Conservation (phyloP, 2,797 vertebrate species). For the Neopelma chrysocephalum region DNA sequence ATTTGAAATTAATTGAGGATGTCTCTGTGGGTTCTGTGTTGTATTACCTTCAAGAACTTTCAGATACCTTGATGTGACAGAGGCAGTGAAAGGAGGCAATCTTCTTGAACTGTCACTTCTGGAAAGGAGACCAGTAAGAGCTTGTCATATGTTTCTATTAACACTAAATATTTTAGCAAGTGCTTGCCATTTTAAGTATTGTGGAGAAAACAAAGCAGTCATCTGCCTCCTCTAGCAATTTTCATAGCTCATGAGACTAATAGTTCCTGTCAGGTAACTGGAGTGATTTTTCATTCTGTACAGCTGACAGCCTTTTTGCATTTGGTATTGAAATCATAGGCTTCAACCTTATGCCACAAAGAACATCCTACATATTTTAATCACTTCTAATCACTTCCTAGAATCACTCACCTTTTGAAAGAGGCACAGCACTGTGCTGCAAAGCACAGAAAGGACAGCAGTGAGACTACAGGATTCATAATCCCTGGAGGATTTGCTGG, state of each 20-base stretch:
- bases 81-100: background rate
- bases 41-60: background rate
- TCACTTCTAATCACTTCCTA: constrained; percentile 30
- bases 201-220: background rate
- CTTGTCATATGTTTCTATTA: constrained; percentile 14
- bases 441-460: background rate
- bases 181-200: constrained; percentile 16
- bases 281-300: background rate
- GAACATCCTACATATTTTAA: constrained; percentile 21
- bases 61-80: background rate
- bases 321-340: background rate
- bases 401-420: constrained; percentile 29
- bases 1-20: background rate
- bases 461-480: background rate
- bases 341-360: background rate
- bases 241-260: background rate
- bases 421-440: background rate
- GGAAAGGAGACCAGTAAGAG: background rate
- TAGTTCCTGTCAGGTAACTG: background rate
- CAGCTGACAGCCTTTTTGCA: background rate
- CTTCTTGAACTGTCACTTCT: background rate
- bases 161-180: constrained; percentile 29
- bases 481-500: background rate
- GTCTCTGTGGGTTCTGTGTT: background rate
- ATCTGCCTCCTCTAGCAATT: background rate